phyloP scores from a whole-genome alignment of 2,888 invertebrate species.

The Leucophora obtusa region DNA sequence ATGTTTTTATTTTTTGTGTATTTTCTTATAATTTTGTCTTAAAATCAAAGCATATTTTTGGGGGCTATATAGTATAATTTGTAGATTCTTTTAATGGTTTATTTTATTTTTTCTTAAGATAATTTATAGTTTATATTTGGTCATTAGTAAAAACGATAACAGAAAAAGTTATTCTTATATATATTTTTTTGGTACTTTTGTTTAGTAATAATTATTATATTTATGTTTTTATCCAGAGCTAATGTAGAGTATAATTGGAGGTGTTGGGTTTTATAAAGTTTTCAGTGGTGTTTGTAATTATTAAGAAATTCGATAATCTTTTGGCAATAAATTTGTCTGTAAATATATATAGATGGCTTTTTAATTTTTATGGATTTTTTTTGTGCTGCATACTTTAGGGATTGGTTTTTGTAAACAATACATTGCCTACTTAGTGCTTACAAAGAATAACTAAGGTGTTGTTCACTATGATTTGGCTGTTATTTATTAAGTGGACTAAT shows the following conservation, averaged over 20 bases:
- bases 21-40: slow-evolving; percentile 33
- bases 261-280: slow-evolving; percentile 46
- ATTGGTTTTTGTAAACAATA: background rate
- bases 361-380: slow-evolving; percentile 50
- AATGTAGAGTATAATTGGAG: slow-evolving; percentile 48
- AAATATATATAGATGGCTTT: slow-evolving; percentile 29
- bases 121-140: slow-evolving; percentile 67
- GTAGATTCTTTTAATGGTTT: slow-evolving; percentile 60
- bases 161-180: slow-evolving; percentile 51
- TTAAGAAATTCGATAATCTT: slow-evolving; percentile 72
- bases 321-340: slow-evolving; percentile 65
- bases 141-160: slow-evolving; percentile 63
- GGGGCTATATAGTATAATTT: slow-evolving; percentile 43
- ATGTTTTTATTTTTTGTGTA: slow-evolving; percentile 39
- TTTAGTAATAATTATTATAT: slow-evolving; percentile 45
- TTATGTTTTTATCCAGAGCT: background rate
- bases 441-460: too few species aligned
- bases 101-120: slow-evolving; percentile 46
- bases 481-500: too few species aligned
- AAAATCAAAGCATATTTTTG: slow-evolving; percentile 63
- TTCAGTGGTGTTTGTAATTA: slow-evolving; percentile 62
- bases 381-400: slow-evolving; percentile 28
- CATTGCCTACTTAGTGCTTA: background rate
- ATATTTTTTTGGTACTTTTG: slow-evolving; percentile 16
- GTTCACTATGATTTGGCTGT: too few species aligned